Evolutionary conservation across 2,797 vertebrate species (phyloP).

Genomic region (Megalops cyprinoides): DNA sequence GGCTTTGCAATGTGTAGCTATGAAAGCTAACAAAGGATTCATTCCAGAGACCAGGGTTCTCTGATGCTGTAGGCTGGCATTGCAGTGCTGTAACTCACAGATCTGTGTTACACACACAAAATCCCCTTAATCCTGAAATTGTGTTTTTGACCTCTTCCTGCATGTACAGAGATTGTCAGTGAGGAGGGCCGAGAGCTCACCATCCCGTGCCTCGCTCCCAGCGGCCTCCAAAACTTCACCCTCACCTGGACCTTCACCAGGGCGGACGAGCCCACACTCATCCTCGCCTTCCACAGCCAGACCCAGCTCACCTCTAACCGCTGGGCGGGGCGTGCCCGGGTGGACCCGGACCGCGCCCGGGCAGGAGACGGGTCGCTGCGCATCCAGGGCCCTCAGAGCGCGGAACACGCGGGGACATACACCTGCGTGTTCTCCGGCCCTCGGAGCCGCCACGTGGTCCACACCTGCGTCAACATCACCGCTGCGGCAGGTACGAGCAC

Average conservation of each 20-base stretch:
- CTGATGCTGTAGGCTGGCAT: too few species aligned
- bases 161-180: slow-evolving; percentile 56
- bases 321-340: slow-evolving; percentile 57
- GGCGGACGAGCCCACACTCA: slow-evolving; percentile 43
- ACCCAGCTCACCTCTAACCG: slow-evolving; percentile 34
- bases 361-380: slow-evolving; percentile 70
- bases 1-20: too few species aligned
- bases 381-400: slow-evolving; percentile 55
- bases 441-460: slow-evolving; percentile 58
- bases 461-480: slow-evolving; percentile 52
- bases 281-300: slow-evolving; percentile 65
- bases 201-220: slow-evolving; percentile 67
- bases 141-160: too few species aligned
- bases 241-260: slow-evolving; percentile 69
- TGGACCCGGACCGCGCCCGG: slow-evolving; percentile 52
- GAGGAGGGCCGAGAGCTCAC: slow-evolving; percentile 60
- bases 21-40: too few species aligned
- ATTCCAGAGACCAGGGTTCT: too few species aligned
- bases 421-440: slow-evolving; percentile 59
- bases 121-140: too few species aligned
- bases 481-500: slow-evolving; percentile 33
- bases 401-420: slow-evolving; percentile 64
- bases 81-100: too few species aligned
- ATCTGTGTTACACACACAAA: too few species aligned
- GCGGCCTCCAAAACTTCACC: slow-evolving; percentile 56